phyloP scores from a whole-genome alignment of 2,113 vertebrate species.

The Gallinago paraguaiae region DNA sequence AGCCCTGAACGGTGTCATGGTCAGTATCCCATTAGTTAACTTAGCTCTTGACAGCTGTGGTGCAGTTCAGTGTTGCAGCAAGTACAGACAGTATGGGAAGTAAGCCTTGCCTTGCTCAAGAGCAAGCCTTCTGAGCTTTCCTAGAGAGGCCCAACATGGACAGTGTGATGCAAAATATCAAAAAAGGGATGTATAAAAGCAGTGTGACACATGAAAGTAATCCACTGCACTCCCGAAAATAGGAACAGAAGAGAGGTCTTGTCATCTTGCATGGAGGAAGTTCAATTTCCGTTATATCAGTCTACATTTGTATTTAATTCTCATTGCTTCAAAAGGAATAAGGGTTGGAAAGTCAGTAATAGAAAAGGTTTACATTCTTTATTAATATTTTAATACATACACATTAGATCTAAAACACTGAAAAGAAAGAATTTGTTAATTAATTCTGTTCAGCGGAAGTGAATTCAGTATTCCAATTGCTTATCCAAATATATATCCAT shows the following conservation, averaged over 20 bases:
- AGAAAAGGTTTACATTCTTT: neutral
- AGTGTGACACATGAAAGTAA: neutral
- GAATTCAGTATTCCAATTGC: neutral
- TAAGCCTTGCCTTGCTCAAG: fast-evolving
- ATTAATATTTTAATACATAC: neutral
- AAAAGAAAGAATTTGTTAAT: neutral
- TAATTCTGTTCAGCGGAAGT: neutral
- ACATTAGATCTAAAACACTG: neutral
- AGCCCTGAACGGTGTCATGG: neutral
- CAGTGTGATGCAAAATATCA: neutral
- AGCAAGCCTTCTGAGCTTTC: neutral
- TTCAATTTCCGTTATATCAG: neutral
- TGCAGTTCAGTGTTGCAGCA: neutral
- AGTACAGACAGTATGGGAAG: neutral
- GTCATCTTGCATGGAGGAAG: neutral
- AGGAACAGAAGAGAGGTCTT: neutral
- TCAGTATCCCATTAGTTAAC: neutral
- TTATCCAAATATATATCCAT: neutral
- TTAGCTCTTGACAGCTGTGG: neutral
- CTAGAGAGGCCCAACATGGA: fast-evolving
- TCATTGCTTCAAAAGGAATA: neutral
- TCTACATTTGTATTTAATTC: neutral
- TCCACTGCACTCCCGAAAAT: neutral
- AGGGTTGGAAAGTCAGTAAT: neutral
- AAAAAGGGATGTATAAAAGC: neutral